Evolutionary conservation across 1,140 invertebrate genomes (phyloP), one percentile per base, ranked within the genome.

Genomic region (Sitophilus oryzae): DNA sequence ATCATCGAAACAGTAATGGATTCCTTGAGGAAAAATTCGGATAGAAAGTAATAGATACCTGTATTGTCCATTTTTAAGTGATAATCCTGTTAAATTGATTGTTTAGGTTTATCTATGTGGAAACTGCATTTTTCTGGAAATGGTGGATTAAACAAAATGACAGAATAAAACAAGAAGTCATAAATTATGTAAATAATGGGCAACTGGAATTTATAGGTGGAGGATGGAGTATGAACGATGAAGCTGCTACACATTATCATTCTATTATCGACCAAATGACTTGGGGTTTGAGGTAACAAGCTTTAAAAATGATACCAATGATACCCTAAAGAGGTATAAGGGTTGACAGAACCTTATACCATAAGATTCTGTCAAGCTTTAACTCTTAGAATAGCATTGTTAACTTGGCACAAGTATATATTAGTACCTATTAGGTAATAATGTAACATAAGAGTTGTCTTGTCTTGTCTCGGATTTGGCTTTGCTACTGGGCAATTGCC

Each of bases 1-100:
- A 96, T 96, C 52, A 66, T 97, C 6, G 91, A 96, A 69, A 89
- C 90, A 0, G 92, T 94, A 0, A 74, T 96, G 4, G 75, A 82
- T 16, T 84, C 88, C 50, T 74, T 98, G 0, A 66, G 81, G 51
- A 81, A 84, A 54, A 81, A 95, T 74, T 79, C 86, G 0, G 71
- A 73, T 1, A 77, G 83, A 71, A 82, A 79, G 82, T 81, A 67
- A 69, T 0, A 14, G 3, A 9, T 8, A 5, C 3, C 8, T 21
- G 21, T 10, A n/a, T n/a, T n/a, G n/a, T n/a, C n/a, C n/a, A n/a
- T n/a, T n/a, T n/a, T n/a, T 15, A n/a, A n/a, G 21, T 10, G n/a
- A n/a, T n/a, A n/a, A n/a, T n/a, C n/a, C n/a, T n/a, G n/a, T n/a
- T n/a, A 1, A 45, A 3, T n/a, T n/a, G n/a, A n/a, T n/a, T n/a